Percentiles rank a stretch among this genome's conserved stretches.
Conservation (phyloP, 2,888 invertebrate genomes). For the Aromia moschata region DNA sequence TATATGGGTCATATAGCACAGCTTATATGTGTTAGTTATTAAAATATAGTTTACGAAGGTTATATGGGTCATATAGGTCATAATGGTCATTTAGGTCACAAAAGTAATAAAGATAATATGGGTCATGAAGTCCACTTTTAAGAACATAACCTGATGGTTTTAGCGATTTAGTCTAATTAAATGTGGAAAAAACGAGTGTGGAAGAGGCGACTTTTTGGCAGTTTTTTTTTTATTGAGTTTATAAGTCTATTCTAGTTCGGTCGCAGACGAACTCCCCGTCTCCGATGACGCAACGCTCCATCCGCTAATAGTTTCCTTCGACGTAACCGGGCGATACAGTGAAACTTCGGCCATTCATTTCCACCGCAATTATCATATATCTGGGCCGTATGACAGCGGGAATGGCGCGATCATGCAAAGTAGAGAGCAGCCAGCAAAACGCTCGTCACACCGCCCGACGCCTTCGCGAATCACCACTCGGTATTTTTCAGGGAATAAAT, state of each 20-base stretch:
- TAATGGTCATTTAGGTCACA: no score
- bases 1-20: no score
- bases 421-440: conserved; percentile 48
- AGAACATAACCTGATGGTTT: no score
- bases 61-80: no score
- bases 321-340: conserved; percentile 50
- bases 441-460: conserved; percentile 20
- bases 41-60: no score
- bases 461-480: conserved; percentile 19
- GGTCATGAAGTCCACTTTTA: no score
- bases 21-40: no score
- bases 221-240: no score
- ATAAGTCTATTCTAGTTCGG: background rate
- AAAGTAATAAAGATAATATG: no score
- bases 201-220: no score
- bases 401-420: conserved; percentile 61
- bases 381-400: conserved; percentile 59
- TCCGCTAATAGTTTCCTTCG: conserved; percentile 48
- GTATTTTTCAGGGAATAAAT: conserved; percentile 27
- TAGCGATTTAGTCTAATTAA: no score
- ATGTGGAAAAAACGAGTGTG: no score
- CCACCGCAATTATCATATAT: conserved; percentile 61
- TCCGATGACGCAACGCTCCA: conserved; percentile 26
- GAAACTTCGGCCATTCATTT: conserved; percentile 61
- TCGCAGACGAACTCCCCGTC: conserved; percentile 2